These are phyloP conservation scores for Epicauta chinensis DNA, from an alignment of 1,140 invertebrate species.

Conservation along the genomic window DNA sequence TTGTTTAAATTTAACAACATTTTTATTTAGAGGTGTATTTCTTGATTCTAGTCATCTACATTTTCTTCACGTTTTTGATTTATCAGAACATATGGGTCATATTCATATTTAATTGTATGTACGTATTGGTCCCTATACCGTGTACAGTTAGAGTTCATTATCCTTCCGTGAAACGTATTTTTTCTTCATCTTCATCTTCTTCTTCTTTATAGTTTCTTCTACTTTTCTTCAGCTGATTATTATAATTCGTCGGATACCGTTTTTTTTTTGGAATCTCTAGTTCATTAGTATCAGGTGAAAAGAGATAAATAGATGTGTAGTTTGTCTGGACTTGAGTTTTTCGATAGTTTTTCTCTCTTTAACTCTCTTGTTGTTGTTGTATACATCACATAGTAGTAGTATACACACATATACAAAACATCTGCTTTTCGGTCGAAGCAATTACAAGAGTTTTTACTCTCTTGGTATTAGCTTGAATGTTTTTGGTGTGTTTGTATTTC, in stretches of 20 bases:
- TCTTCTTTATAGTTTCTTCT: too few relatives aligned
- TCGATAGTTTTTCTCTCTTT: neutral
- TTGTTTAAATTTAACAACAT: too few relatives aligned
- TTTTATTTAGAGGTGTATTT: too few relatives aligned
- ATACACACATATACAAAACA: slow-evolving; percentile 25
- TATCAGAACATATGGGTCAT: slow-evolving; percentile 21
- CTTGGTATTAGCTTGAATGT: slow-evolving; percentile 19
- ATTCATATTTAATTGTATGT: slow-evolving; percentile 24
- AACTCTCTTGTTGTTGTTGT: too few relatives aligned
- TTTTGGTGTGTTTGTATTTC: slow-evolving; percentile 15
- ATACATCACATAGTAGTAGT: neutral
- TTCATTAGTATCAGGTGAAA: neutral
- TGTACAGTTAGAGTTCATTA: slow-evolving; percentile 33
- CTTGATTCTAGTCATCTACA: too few relatives aligned
- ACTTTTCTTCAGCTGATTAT: neutral
- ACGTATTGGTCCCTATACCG: slow-evolving; percentile 20
- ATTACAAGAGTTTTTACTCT: slow-evolving; percentile 27
- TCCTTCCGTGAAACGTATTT: slow-evolving; percentile 17
- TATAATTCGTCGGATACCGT: neutral
- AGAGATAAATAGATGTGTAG: neutral
- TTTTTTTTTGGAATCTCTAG: neutral
- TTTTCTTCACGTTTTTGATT: too few relatives aligned
- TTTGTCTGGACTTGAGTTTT: neutral
- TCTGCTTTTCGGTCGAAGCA: slow-evolving; percentile 33
- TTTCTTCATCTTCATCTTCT: too few relatives aligned